Evolutionary conservation across 2,888 invertebrate genomes (phyloP).

Genomic region (Pristionchus maxplancki): DNA sequence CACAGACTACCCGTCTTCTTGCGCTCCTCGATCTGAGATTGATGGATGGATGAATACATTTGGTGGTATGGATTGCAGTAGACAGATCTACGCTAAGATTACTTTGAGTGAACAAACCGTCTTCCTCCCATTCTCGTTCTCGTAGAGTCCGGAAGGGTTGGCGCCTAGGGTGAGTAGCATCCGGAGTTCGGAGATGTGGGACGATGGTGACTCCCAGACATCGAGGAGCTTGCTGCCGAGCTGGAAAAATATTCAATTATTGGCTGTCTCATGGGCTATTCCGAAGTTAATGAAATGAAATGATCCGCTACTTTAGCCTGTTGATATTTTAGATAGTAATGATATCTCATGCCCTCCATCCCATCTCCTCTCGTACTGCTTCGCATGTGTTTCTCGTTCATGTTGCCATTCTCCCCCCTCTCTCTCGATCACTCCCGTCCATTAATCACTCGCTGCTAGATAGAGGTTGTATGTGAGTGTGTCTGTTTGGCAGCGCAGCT

Average conservation of each 20-base stretch:
- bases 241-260: background rate
- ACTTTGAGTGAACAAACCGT: background rate
- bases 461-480: background rate
- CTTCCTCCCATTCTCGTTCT: slow-evolving; percentile 56
- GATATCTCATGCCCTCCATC: too few relatives aligned
- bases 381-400: background rate
- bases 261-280: too few relatives aligned
- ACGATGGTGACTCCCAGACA: slow-evolving; percentile 31
- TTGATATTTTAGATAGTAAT: too few relatives aligned
- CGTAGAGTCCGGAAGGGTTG: slow-evolving; percentile 67
- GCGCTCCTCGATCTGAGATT: slow-evolving; percentile 58
- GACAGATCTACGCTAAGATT: background rate
- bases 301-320: too few relatives aligned
- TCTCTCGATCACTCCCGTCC: background rate
- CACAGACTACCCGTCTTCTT: slow-evolving; percentile 69
- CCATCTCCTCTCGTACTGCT: background rate
- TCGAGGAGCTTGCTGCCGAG: slow-evolving; percentile 14
- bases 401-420: background rate
- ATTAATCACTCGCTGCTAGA: slow-evolving; percentile 13
- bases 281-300: too few relatives aligned
- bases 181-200: slow-evolving; percentile 49
- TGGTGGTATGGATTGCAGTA: too few relatives aligned
- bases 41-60: too few relatives aligned
- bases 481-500: background rate
- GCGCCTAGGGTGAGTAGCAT: slow-evolving; percentile 70